A percentile compares a stretch with the other conserved stretches of the same genome.
Conservation (phyloP, 2,797 vertebrate genomes). For the Typhlichthys eigenmanni region DNA sequence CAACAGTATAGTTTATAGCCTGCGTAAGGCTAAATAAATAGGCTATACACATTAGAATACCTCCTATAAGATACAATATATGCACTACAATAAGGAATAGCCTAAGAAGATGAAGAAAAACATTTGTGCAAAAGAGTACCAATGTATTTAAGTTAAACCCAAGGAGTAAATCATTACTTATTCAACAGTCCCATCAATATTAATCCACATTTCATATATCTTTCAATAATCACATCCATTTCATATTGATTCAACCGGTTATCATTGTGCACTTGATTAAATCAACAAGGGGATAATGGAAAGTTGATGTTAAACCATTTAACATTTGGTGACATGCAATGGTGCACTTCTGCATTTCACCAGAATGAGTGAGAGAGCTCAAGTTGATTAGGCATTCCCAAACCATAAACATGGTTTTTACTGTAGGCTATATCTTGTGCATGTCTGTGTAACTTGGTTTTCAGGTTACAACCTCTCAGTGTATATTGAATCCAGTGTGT, state of each 20-base stretch:
- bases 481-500: neutral
- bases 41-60: neutral
- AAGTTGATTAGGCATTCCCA: neutral
- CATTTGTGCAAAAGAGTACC: constrained; percentile 42
- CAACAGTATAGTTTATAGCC: no score
- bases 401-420: neutral
- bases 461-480: neutral
- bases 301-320: constrained; percentile 16
- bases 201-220: constrained; percentile 65
- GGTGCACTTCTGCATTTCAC: no score
- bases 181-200: constrained; percentile 74
- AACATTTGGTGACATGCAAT: neutral
- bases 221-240: constrained; percentile 42
- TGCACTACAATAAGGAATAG: neutral
- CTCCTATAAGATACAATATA: neutral
- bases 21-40: no score
- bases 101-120: constrained; percentile 56
- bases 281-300: constrained; percentile 19
- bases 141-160: constrained; percentile 57
- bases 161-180: constrained; percentile 68
- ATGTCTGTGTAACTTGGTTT: constrained; percentile 10
- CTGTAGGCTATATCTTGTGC: neutral
- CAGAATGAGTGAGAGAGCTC: no score
- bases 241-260: constrained; percentile 28
- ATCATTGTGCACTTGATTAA: constrained; percentile 14